Evolutionary conservation across 2,888 invertebrate genomes (phyloP), one percentile per base, ranked within the genome.

Genomic region (Dasypolia templi): DNA sequence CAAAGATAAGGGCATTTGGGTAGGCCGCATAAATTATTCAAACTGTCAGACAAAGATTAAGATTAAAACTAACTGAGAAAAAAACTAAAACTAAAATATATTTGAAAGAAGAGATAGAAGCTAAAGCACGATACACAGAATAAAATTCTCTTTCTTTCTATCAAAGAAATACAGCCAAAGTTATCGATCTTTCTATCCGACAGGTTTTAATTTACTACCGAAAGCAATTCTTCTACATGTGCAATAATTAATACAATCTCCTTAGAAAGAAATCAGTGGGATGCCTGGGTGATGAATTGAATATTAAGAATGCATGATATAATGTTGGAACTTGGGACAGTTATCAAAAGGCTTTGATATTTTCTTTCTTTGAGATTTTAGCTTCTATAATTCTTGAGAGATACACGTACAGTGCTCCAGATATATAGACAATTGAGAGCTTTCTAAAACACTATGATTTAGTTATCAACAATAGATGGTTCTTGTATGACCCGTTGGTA

Each of bases 221-320:
- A 68, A 81, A 82, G 71, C 79, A 66, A 82, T 79, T 82, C 65
- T 71, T 82, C 55, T 71, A 70, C 65, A 72, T 79, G 78, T 74
- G 56, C 72, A 74, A 82, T 84, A 82, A 79, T 81, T 83, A 75
- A 82, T 77, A 84, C 84, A 84, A 84, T 84, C 77, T 84, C 84
- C 79, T 79, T 82, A 32, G 70, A 63, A 67, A 82, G 79, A 84
- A 84, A 84, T 82, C 79, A 84, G 72, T 56, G 51, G 32, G n/a
- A 59, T 65, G 22, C 72, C 67, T 59, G n/a, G n/a, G n/a, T n/a
- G n/a, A n/a, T n/a, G n/a, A n/a, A n/a, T 69, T 72, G 70, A 62
- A 44, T n/a, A 19, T 44, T 58, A 55, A 67, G 49, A 44, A 67
- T 42, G 17, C 58, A 70, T 76, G 69, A 81, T 74, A 74, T 70